A percentile compares a stretch with the other conserved stretches of the same genome.
Conservation (phyloP, 2,797 vertebrate species). For the Galagoides demidoff region DNA sequence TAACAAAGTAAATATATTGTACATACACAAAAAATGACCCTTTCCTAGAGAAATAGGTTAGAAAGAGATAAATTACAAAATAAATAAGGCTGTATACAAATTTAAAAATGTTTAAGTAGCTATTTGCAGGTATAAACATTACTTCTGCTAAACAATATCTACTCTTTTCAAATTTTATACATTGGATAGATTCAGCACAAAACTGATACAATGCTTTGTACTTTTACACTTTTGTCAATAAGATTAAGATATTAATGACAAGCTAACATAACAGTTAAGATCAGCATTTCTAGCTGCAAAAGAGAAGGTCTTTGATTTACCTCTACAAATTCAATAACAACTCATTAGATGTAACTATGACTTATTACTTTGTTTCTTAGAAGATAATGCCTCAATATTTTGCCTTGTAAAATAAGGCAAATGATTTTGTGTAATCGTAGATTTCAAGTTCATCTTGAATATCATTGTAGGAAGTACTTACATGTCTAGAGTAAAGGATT, state of each 20-base stretch:
- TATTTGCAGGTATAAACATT: not conserved
- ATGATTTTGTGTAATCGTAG: constrained; percentile 54
- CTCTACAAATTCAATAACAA: constrained; percentile 63
- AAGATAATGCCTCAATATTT: constrained; percentile 54
- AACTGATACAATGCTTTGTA: not conserved
- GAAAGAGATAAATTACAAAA: constrained; percentile 9
- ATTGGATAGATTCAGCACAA: not conserved
- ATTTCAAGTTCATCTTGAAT: constrained; percentile 48
- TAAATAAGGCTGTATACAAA: constrained; percentile 31
- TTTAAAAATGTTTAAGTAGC: not conserved
- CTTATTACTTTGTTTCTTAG: constrained; percentile 63
- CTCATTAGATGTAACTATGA: constrained; percentile 65
- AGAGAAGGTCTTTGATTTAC: constrained; percentile 64
- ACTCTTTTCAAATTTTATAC: constrained; percentile 3
- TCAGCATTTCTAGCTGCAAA: constrained; percentile 26
- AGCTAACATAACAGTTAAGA: constrained; percentile 38
- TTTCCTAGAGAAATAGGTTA: not conserved
- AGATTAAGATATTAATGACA: constrained; percentile 65
- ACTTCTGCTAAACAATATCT: not conserved
- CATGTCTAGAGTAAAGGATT: not conserved
- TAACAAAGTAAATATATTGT: not conserved
- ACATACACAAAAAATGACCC: not conserved
- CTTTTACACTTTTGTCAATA: constrained; percentile 61
- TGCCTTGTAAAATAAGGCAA: constrained; percentile 47
- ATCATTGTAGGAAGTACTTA: constrained; percentile 24